phyloP scores from a whole-genome alignment of 2,888 invertebrate species.

The Eurois occulta region DNA sequence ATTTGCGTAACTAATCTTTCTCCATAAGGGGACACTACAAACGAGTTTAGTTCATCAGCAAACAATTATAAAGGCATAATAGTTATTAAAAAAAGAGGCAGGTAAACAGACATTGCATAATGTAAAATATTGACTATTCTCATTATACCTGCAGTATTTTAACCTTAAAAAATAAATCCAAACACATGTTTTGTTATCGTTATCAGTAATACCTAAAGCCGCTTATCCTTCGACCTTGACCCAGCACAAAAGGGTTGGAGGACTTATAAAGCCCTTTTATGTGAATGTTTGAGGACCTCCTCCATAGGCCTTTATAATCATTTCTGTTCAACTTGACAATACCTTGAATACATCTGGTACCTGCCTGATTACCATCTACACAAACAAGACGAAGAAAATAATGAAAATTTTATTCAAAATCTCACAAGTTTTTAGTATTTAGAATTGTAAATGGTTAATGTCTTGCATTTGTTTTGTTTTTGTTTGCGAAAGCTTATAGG shows the following conservation, averaged over 20 bases:
- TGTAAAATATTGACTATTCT: background rate
- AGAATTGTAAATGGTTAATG: slow-evolving; percentile 32
- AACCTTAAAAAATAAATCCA: background rate
- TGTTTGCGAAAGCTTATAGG: background rate
- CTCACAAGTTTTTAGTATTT: slow-evolving; percentile 26
- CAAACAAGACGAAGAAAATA: slow-evolving; percentile 17
- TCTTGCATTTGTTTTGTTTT: slow-evolving; percentile 9
- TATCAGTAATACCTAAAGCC: background rate
- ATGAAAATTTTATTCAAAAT: slow-evolving; percentile 27
- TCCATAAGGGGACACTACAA: background rate
- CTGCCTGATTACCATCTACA: slow-evolving; percentile 15
- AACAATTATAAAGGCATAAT: background rate
- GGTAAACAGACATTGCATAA: too few species aligned
- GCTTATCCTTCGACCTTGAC: slow-evolving; percentile 34
- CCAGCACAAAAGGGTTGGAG: slow-evolving; percentile 8
- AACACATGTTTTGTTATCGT: background rate
- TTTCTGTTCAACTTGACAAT: slow-evolving; percentile 28
- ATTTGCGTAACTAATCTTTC: background rate
- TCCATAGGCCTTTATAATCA: slow-evolving; percentile 1
- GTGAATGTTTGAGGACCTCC: slow-evolving; percentile 16
- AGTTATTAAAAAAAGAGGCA: too few species aligned
- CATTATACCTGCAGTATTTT: background rate
- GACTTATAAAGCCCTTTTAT: slow-evolving; percentile 29
- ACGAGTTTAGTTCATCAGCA: background rate
- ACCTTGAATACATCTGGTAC: background rate